Conservation (phyloP, 2,797 vertebrate genomes). For the Erithacus rubecula region DNA sequence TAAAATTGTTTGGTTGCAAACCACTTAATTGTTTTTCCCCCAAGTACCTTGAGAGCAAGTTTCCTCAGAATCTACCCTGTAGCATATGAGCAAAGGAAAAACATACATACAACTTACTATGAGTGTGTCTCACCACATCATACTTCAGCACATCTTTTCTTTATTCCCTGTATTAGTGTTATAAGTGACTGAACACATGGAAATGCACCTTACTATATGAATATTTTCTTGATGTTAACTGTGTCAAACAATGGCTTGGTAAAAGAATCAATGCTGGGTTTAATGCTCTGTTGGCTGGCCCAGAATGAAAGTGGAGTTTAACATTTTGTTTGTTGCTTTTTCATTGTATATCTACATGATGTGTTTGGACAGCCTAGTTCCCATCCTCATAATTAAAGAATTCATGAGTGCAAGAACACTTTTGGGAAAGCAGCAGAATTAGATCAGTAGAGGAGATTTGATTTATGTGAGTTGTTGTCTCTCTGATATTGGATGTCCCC, state of each 20-base stretch:
- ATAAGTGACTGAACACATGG: background rate
- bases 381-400: background rate
- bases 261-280: background rate
- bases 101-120: fast-evolving
- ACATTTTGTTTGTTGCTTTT: background rate
- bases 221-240: background rate
- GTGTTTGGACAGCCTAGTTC: background rate
- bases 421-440: background rate
- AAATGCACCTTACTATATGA: background rate
- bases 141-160: background rate
- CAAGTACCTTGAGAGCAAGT: background rate
- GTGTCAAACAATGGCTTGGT: background rate
- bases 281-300: background rate
- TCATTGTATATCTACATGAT: background rate
- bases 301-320: background rate
- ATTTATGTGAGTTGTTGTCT: background rate
- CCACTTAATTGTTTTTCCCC: background rate
- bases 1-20: background rate
- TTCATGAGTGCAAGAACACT: background rate
- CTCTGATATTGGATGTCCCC: background rate
- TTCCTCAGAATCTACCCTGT: background rate
- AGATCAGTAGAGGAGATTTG: background rate
- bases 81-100: background rate
- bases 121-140: fast-evolving
- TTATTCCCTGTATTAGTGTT: background rate